phyloP scores from a whole-genome alignment of 2,888 invertebrate species.

The Mechanitis messenoides region DNA sequence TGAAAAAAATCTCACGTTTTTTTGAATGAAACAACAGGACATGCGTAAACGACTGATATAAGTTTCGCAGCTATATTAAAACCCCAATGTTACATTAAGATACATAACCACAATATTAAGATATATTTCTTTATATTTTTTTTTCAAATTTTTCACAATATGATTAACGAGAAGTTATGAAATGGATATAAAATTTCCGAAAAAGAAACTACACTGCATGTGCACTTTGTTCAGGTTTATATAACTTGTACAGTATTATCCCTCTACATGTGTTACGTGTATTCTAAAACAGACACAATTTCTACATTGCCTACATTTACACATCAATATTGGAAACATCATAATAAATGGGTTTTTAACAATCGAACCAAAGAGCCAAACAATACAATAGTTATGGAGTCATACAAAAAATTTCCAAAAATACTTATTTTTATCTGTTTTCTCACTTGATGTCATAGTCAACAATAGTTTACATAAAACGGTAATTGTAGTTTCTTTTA shows the following conservation, averaged over 20 bases:
- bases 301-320: slow-evolving; percentile 17
- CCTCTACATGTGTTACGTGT: slow-evolving; percentile 15
- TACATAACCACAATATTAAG: slow-evolving; percentile 52
- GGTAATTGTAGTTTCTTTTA: slow-evolving; percentile 46
- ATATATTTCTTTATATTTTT: slow-evolving; percentile 40
- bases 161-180: slow-evolving; percentile 30
- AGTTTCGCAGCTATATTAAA: slow-evolving; percentile 53
- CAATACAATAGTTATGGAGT: slow-evolving; percentile 22
- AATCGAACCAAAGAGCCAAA: not conserved
- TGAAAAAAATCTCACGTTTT: slow-evolving; percentile 46
- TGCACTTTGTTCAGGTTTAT: slow-evolving; percentile 4
- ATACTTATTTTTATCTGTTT: slow-evolving; percentile 44
- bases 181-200: slow-evolving; percentile 36
- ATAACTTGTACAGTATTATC: slow-evolving; percentile 4
- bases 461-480: slow-evolving; percentile 33
- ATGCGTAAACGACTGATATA: slow-evolving; percentile 56
- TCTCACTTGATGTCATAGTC: slow-evolving; percentile 59
- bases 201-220: slow-evolving; percentile 53
- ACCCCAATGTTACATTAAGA: slow-evolving; percentile 54
- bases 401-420: slow-evolving; percentile 52
- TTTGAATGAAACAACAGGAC: slow-evolving; percentile 58
- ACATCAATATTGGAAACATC: slow-evolving; percentile 8
- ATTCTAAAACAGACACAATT: slow-evolving; percentile 29
- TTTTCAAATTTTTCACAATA: slow-evolving; percentile 33
- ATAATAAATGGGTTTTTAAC: not conserved